phyloP scores from a whole-genome alignment of 2,888 invertebrate genomes.

The Acronicta aceris region DNA sequence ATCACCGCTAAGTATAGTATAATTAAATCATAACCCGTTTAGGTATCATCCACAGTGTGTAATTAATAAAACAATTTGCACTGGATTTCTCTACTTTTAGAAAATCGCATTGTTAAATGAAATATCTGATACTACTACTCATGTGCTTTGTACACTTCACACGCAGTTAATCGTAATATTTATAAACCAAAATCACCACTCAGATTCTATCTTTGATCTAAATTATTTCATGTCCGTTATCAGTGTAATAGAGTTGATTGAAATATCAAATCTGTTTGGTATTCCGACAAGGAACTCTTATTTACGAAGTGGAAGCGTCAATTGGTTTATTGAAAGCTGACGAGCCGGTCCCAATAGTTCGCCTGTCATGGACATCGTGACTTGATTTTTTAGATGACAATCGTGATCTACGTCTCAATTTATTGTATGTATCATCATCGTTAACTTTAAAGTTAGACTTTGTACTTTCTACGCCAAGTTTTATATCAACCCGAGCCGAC shows the following conservation, averaged over 20 bases:
- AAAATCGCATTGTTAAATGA: not conserved
- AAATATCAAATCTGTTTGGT: constrained; percentile 25
- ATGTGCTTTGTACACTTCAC: not conserved
- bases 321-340: constrained; percentile 46
- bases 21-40: constrained; percentile 19
- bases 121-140: too few species aligned
- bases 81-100: not conserved
- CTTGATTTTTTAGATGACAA: constrained; percentile 56
- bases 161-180: too few species aligned
- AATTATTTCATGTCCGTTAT: constrained; percentile 10
- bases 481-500: not conserved
- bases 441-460: constrained; percentile 25
- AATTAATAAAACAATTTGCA: not conserved
- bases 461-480: constrained; percentile 12
- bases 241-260: constrained; percentile 20
- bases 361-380: constrained; percentile 58
- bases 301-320: constrained; percentile 31
- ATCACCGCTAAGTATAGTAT: constrained; percentile 31
- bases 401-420: constrained; percentile 47
- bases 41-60: not conserved
- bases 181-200: too few species aligned
- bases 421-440: constrained; percentile 26
- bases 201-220: not conserved
- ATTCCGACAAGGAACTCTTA: constrained; percentile 19
- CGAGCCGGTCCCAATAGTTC: constrained; percentile 38